Percentiles rank a stretch among this genome's conserved stretches.
phyloP scores from a whole-genome alignment of 2,888 invertebrate species.

The Ecdyonurus torrentis region DNA sequence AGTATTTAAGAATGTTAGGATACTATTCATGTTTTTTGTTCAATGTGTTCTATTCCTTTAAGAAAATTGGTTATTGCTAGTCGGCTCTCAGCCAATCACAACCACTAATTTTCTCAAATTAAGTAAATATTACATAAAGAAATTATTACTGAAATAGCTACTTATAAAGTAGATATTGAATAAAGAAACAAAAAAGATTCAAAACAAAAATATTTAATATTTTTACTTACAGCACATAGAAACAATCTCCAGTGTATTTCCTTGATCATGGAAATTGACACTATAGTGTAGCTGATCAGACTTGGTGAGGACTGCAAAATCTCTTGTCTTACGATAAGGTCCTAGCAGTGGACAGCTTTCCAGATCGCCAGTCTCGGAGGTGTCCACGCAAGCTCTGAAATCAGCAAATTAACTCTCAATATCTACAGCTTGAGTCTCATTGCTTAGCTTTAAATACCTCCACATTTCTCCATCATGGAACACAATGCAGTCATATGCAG shows the following conservation, averaged over 20 bases:
- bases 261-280: slow-evolving; percentile 81
- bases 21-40: too few relatives aligned
- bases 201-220: not conserved
- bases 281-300: slow-evolving; percentile 73
- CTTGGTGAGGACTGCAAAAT: slow-evolving; percentile 58
- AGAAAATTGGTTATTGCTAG: too few relatives aligned
- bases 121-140: too few relatives aligned
- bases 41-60: too few relatives aligned
- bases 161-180: not conserved
- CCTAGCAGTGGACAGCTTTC: slow-evolving; percentile 59
- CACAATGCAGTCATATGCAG: slow-evolving; percentile 82
- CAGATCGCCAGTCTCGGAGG: slow-evolving; percentile 65
- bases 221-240: slow-evolving; percentile 89
- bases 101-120: not conserved
- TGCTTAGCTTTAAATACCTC: slow-evolving; percentile 53
- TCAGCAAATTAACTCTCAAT: slow-evolving; percentile 55
- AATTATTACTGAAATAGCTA: not conserved
- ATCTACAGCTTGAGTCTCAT: slow-evolving; percentile 82
- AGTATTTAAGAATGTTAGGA: too few relatives aligned
- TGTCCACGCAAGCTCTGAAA: slow-evolving; percentile 64
- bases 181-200: not conserved
- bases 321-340: slow-evolving; percentile 61
- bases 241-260: slow-evolving; percentile 81
- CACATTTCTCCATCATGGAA: slow-evolving; percentile 86
- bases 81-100: too few relatives aligned